Evolutionary conservation across 2,888 invertebrate genomes (phyloP), one percentile per base, ranked within the genome.

Genomic region (Ormyrus labotus): DNA sequence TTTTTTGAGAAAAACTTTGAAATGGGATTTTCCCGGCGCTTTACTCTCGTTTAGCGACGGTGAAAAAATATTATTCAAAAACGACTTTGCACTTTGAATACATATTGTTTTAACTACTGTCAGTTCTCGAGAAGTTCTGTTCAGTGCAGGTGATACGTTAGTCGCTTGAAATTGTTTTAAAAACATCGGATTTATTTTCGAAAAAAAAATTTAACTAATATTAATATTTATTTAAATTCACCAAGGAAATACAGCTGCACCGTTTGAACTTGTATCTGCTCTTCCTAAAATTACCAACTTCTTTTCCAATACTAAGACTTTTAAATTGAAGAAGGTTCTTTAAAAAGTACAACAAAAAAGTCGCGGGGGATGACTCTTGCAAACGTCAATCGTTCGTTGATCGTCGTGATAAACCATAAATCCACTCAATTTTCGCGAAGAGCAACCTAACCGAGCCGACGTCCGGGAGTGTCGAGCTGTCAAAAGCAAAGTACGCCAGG

Each of bases 391-490:
- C 58, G 70, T 61, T 51, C 47, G n/a, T 73, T 47, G 51, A 63
- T 60, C 69, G 55, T 9, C 78, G 78, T 77, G 78, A 80, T 78
- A 80, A 80, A 77, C 78, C 75, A 70, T 67, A 78, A 80, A 80
- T 80, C 82, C 78, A 64, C 58, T 82, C 71, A 80, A 82, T 80
- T 80, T 58, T 64, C 67, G 11, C 57, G 82, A 70, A 71, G 78
- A 71, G 69, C 63, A 80, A 78, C 80, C 74, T 67, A 64, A 78
- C 82, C 80, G 72, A 83, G 83, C 83, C 82, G 68, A 55, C 6
- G 10, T 19, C 34, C 0, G 45, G 19, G 5, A 75, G 83, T 84
- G 87, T 87, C 85, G 83, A 83, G 83, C 86, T 86, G 89, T 88
- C 89, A 87, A 86, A 85, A 77, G 80, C 55, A 75, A 71, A 79